Evolutionary conservation across 2,888 invertebrate species (phyloP).

Genomic region (Ceraclea dissimilis): DNA sequence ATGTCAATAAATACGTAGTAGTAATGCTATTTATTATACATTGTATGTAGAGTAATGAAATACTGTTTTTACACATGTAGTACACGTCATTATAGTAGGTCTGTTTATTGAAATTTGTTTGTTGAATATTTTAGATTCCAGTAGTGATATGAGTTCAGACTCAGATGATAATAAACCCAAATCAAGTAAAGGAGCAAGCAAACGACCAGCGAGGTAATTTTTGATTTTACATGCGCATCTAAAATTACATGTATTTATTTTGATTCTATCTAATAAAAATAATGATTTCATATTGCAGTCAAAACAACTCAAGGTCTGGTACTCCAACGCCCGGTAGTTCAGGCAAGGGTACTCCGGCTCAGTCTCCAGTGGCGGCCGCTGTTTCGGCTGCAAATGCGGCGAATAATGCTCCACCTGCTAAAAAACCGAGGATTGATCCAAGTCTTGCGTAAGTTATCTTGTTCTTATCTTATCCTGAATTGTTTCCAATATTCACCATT

Average conservation of each 20-base stretch:
- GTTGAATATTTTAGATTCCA: conserved; percentile 48
- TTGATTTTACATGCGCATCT: neutral
- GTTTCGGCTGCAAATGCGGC: conserved; percentile 32
- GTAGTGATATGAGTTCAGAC: conserved; percentile 67
- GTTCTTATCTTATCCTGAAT: neutral
- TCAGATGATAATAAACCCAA: conserved; percentile 60
- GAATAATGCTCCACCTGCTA: conserved; percentile 28
- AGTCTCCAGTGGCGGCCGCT: conserved; percentile 20
- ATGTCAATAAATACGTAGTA: too few species aligned
- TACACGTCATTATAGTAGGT: too few species aligned
- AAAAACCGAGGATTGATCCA: conserved; percentile 23
- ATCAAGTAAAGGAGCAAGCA: conserved; percentile 38
- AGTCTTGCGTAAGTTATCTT: conserved; percentile 10
- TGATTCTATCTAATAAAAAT: neutral
- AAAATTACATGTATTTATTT: neutral
- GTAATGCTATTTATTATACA: too few species aligned
- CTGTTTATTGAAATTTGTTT: too few species aligned
- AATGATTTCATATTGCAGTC: conserved; percentile 32
- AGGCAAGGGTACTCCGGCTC: conserved; percentile 35
- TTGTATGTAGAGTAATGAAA: too few species aligned
- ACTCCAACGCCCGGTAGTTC: conserved; percentile 24
- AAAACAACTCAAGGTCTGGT: conserved; percentile 47
- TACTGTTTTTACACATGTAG: too few species aligned
- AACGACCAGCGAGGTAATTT: conserved; percentile 25
- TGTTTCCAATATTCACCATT: too few species aligned